Evolutionary conservation across 2,113 vertebrate species (phyloP).

Genomic region (Platichthys stellatus): DNA sequence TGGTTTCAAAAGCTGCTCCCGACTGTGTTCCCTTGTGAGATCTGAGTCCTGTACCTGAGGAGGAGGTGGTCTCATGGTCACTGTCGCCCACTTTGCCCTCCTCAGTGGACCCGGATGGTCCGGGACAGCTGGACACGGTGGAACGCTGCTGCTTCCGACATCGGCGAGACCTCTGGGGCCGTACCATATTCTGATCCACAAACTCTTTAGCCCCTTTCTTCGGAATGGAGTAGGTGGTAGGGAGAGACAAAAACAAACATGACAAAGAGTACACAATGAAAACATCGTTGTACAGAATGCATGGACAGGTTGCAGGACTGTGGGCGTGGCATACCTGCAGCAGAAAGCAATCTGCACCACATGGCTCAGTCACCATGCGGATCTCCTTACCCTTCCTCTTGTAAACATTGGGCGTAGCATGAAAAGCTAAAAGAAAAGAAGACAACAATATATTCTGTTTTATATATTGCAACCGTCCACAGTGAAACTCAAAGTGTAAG

Average conservation of each 20-base stretch:
- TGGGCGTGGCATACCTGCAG: conserved; percentile 85
- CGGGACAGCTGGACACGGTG: conserved; percentile 83
- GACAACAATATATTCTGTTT: conserved; percentile 24
- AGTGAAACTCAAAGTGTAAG: neutral
- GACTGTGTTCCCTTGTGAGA: neutral
- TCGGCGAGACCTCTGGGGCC: conserved; percentile 89
- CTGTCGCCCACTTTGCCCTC: conserved; percentile 92
- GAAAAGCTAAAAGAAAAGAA: conserved; percentile 87
- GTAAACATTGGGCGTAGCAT: conserved; percentile 96
- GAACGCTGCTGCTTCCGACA: conserved; percentile 84
- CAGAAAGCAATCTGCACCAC: conserved; percentile 95
- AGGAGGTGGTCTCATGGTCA: conserved; percentile 95
- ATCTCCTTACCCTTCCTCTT: conserved; percentile 97
- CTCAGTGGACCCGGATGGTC: conserved; percentile 77
- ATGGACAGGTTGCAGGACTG: neutral
- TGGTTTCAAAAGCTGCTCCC: neutral
- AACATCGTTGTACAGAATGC: neutral
- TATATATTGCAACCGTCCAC: neutral
- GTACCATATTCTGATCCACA: conserved; percentile 90
- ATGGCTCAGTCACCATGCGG: conserved; percentile 94
- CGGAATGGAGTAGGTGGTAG: conserved; percentile 14
- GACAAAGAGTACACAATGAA: neutral
- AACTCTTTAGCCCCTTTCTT: conserved; percentile 99
- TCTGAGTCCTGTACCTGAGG: conserved; percentile 85
- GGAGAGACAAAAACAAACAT: neutral